Evolutionary conservation across 2,888 invertebrate genomes (phyloP).

Genomic region (Cryptosula pallasiana): DNA sequence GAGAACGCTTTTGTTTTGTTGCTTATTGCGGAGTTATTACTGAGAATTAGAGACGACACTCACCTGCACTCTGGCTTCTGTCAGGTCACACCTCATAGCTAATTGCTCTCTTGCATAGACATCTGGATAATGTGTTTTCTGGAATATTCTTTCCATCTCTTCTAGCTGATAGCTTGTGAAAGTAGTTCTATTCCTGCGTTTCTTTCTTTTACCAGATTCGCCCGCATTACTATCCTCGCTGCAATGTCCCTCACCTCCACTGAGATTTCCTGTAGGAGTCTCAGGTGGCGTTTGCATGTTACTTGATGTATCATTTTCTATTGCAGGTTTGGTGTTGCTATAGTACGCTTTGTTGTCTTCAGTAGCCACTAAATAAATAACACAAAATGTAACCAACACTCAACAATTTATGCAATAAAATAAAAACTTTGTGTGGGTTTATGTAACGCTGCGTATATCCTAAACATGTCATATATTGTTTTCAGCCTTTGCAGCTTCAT

Average conservation of each 20-base stretch:
- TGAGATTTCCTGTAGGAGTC: conserved; percentile 20
- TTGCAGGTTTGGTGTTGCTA: background rate
- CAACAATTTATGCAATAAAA: no score
- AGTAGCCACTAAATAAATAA: background rate
- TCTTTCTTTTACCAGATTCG: conserved; percentile 39
- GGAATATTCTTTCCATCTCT: conserved; percentile 53
- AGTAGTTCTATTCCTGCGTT: conserved; percentile 51
- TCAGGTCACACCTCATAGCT: conserved; percentile 49
- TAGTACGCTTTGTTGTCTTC: conserved; percentile 10
- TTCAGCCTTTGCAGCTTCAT: no score
- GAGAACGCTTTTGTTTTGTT: no score
- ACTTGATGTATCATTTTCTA: conserved; percentile 11
- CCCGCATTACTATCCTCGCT: conserved; percentile 22
- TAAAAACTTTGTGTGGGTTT: no score
- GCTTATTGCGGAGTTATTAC: no score
- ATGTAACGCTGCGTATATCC: no score
- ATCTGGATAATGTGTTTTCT: conserved; percentile 54
- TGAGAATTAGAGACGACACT: no score
- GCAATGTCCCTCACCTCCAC: conserved; percentile 13
- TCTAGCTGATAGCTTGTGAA: conserved; percentile 53
- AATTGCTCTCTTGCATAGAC: conserved; percentile 53
- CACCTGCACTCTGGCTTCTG: conserved; percentile 53
- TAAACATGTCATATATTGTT: no score
- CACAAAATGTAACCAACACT: background rate
- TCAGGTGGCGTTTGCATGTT: conserved; percentile 28